Evolutionary conservation across 2,888 invertebrate genomes (phyloP), one percentile per base, ranked within the genome.

Genomic region (Leucoptera coffeella): DNA sequence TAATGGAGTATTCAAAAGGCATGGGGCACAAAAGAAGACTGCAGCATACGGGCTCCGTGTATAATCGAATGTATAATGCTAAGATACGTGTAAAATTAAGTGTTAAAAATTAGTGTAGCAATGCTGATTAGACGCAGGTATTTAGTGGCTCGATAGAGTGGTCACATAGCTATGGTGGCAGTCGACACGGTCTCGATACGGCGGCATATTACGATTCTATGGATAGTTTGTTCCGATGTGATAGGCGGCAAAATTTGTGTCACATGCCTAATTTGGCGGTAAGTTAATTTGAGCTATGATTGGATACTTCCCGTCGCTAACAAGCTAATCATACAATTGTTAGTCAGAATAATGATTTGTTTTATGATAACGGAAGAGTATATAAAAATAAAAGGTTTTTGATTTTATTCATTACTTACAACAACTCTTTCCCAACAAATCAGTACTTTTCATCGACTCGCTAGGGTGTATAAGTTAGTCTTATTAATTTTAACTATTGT

Each of bases 91-190:
- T 62, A 59, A 65, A 69, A 69, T 65, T 56, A 61, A 62, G 59
- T 69, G 67, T 69, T 67, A 60, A 65, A 65, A 69, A 67, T 67
- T 45, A 61, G 67, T 69, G 65, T 69, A 65, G 56, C 53, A 67
- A 69, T 67, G 64, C 46, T 69, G 67, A 69, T 69, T 69, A 61
- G 69, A 52, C 56, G 36, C 67, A 69, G 69, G 67, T 67, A 62
- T 67, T 65, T 67, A 65, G 60, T 47, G 42, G 47, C 35, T 42
- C 15, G 56, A 62, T 61, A 51, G 57, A 62, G 61, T 43, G 52
- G 60, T 61, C 60, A 61, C 60, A 61, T 59, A 25, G 6, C n/a
- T 9, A 10, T 9, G 6, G 17, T 17, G 17, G 6, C 47, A 37
- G 36, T 43, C 48, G 52, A 49, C 50, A 50, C 60, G 59, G 53